These are phyloP conservation scores for Henricia sp. DNA, from an alignment of 53 echinoderm and acorn worm species.

Conservation along the genomic window DNA sequence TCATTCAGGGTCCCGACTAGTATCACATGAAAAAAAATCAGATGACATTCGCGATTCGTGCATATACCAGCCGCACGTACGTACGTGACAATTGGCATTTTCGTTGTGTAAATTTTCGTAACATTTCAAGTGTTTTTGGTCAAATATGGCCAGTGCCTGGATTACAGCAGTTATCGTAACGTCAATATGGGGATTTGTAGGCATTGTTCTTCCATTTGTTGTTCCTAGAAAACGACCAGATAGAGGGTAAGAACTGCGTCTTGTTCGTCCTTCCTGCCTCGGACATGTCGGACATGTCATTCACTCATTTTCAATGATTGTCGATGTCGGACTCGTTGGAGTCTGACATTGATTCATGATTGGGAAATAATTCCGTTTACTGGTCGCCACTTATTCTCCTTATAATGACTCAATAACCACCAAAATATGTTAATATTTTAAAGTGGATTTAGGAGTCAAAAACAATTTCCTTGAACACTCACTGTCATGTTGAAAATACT, in stretches of 20 bases:
- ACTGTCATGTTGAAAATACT: background rate
- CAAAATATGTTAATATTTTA: too few relatives aligned
- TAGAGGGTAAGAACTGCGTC: conserved; percentile 72
- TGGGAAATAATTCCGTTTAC: too few relatives aligned
- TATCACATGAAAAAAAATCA: too few relatives aligned
- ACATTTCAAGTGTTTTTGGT: background rate
- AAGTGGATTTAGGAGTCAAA: background rate
- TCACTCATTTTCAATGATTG: background rate
- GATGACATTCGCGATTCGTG: too few relatives aligned
- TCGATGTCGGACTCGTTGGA: background rate
- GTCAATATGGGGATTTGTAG: conserved; percentile 80
- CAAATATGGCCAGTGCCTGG: conserved; percentile 32
- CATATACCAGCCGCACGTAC: too few relatives aligned
- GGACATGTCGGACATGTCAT: background rate
- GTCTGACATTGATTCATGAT: background rate
- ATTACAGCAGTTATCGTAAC: conserved; percentile 77
- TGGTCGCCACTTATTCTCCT: too few relatives aligned
- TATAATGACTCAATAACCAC: too few relatives aligned
- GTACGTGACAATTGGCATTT: background rate
- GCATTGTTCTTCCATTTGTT: conserved; percentile 78
- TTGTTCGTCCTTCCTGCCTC: background rate
- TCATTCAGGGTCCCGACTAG: too few relatives aligned
- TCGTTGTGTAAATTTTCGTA: background rate
- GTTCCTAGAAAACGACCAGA: conserved; percentile 83
- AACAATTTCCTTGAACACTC: background rate